A percentile compares a stretch with the other conserved stretches of the same genome.
Conservation (phyloP, 2,888 invertebrate genomes). For the Epistrophe eligans region DNA sequence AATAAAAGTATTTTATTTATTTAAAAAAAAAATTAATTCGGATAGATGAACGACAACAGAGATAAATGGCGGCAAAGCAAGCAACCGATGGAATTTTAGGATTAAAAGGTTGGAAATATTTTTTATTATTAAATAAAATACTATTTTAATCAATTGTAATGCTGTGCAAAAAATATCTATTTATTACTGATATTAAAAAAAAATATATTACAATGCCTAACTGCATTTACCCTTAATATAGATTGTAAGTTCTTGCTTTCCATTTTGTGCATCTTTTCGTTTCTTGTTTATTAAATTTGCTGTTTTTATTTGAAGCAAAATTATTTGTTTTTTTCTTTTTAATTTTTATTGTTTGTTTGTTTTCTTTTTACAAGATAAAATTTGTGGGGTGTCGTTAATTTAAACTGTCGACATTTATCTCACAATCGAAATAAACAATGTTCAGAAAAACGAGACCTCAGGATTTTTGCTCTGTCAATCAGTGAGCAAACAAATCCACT, state of each 20-base stretch:
- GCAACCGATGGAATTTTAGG: constrained; percentile 70
- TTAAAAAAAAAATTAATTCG: constrained; percentile 54
- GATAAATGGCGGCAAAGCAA: constrained; percentile 42
- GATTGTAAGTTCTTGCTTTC: constrained; percentile 56
- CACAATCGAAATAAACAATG: too few relatives aligned
- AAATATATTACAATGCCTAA: constrained; percentile 39
- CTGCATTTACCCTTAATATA: constrained; percentile 58
- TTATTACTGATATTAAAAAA: constrained; percentile 69
- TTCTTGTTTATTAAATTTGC: constrained; percentile 61
- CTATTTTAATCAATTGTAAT: constrained; percentile 69
- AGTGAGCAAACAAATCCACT: too few relatives aligned
- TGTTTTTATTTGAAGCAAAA: constrained; percentile 63
- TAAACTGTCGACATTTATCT: not conserved
- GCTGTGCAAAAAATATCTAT: constrained; percentile 74
- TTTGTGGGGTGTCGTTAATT: not conserved
- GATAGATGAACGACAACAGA: constrained; percentile 40
- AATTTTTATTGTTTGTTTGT: constrained; percentile 1
- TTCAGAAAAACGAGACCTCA: too few relatives aligned
- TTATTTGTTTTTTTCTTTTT: constrained; percentile 30
- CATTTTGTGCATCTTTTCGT: constrained; percentile 53
- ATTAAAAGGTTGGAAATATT: constrained; percentile 73
- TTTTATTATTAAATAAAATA: constrained; percentile 70
- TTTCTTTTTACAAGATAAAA: not conserved
- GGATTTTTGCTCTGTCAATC: too few relatives aligned
- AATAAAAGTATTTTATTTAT: constrained; percentile 65